Base-by-base conservation (phyloP, 1,140 invertebrate species). In the Cyclargus thomasi region DNA sequence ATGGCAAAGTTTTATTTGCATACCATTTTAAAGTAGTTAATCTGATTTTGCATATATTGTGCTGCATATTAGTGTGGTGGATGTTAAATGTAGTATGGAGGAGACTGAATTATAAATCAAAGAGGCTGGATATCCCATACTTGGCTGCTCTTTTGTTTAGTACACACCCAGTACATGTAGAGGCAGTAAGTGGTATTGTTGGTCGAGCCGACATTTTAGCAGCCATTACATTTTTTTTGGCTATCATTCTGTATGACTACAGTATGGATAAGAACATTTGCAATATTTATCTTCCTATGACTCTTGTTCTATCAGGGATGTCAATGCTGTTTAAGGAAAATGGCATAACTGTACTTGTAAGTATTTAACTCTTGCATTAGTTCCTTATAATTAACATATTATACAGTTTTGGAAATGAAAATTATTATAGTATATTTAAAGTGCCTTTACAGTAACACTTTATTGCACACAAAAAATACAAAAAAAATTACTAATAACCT, bases 101-200 rank as follows among this genome's bases (percentile, higher is more conserved):
- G 80, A 86, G 78, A 79, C 35, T 75, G 10, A 74, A 65, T 62
- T 64, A 7, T 62, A 68, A 62, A 64, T 65, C 36, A 17, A 62
- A 59, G 1, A 65, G n/a, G 66, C 23, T 67, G 53, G 82, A 90
- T 64, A 71, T 83, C 29, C 82, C 92, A 68, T 94, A 94, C 83
- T 82, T 95, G 69, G 92, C 95, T 36, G 91, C 96, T 63, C 74
- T 96, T 0, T 79, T 99, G 53, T 99, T 99, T 93, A 93, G 97
- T 63, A 94, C 97, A 29, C 98, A 99, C 92, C 98, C 98, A 23
- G 93, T 99, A 66, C 98, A 99, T 90, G 96, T 95, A 23, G 98
- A 99, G 88, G 96, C 97, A 2, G 96, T 99, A 1, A 95, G 96
- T 62, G 97, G 97, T 11, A 93, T 99, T 67, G 98, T 99, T n/a